Base-by-base conservation (phyloP, 2,888 invertebrate species). In the Adelognathus sp. region DNA sequence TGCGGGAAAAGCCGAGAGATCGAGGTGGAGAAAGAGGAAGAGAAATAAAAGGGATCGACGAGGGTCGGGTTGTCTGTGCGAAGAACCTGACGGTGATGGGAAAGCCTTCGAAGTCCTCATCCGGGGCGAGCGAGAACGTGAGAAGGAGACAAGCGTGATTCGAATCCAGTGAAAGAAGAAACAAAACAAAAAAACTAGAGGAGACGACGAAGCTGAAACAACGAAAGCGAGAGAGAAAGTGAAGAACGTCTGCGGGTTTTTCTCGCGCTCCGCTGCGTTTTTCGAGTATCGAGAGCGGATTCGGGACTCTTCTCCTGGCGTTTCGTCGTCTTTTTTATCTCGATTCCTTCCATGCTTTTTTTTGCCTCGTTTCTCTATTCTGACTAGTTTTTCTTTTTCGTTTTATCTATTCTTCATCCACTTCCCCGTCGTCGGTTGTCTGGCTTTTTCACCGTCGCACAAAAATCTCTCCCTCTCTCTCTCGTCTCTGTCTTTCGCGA, bases 61-160 rank as follows among this genome's bases (percentile, higher is more conserved):
- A 61, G 69, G 60, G 61, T 41, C 29, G 66, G 70, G 54, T 64
- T 70, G 70, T 69, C 76, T 70, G 50, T 54, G 66, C 63, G 74
- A 64, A 81, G 67, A 74, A 72, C 72, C 69, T 79, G 81, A 77
- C 75, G 76, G 64, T 41, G 41, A 29, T 70, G 64, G 60, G 56
- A 64, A 66, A 50, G n/a, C 11, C 24, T 2, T 21, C 11, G 50
- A 14, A 6, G 16, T 21, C 24, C 50, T 24, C 50, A 50, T 50
- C 50, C 24, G n/a, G 46, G 31, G 63, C n/a, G 69, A 69, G 73
- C 44, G 36, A 72, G 46, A 61, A 69, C 72, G 41, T 66, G 75
- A 79, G 76, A 76, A 18, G 50, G 76, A 81, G 85, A 85, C 83
- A 85, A 82, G 84, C 87, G 87, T 87, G 87, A 88, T 86, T 87